A percentile compares a stretch with the other conserved stretches of the same genome.
Conservation (phyloP, 1,140 invertebrate species). For the Ganaspis sp. region DNA sequence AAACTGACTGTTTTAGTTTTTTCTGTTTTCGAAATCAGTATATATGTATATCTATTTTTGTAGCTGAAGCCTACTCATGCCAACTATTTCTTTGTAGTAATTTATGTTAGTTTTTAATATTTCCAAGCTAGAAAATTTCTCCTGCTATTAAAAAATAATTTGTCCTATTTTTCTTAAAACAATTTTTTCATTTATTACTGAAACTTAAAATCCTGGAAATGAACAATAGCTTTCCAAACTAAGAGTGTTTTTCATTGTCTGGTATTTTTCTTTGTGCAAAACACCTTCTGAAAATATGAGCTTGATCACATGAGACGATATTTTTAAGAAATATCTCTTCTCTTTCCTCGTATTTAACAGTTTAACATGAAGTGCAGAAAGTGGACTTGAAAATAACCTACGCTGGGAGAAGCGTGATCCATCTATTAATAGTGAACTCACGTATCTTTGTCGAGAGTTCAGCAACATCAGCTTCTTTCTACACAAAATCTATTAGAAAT, state of each 20-base stretch:
- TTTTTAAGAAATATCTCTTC: slow-evolving; percentile 22
- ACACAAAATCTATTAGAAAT: slow-evolving; percentile 59
- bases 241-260: no score
- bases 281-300: background rate
- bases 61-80: no score
- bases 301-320: background rate
- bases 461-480: slow-evolving; percentile 54
- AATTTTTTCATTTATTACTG: no score
- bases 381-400: slow-evolving; percentile 71
- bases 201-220: no score
- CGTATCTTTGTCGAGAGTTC: slow-evolving; percentile 66
- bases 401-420: slow-evolving; percentile 58
- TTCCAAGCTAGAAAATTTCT: no score
- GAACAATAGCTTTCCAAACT: no score
- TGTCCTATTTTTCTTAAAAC: no score
- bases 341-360: slow-evolving; percentile 6
- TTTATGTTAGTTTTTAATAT: no score
- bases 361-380: slow-evolving; percentile 48
- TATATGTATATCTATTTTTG: background rate
- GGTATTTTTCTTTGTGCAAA: background rate
- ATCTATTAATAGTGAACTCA: slow-evolving; percentile 65
- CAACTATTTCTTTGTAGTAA: no score
- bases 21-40: no score
- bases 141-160: no score
- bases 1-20: background rate